phyloP scores from a whole-genome alignment of 2,888 invertebrate species.

The Drosophila algonquin region DNA sequence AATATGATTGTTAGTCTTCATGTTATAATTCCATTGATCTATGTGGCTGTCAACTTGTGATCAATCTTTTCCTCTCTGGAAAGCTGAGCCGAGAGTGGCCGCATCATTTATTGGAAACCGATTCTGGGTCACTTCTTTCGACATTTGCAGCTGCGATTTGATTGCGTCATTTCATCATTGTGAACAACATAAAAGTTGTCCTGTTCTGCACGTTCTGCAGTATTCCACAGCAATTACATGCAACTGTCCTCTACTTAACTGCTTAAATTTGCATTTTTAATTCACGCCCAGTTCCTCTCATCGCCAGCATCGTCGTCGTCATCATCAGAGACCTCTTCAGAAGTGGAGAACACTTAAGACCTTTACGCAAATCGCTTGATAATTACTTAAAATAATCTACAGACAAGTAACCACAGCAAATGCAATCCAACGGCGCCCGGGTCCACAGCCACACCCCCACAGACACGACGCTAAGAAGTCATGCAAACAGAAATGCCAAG shows the following conservation, averaged over 20 bases:
- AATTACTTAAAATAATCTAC: constrained; percentile 78
- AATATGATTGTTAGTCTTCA: too few relatives aligned
- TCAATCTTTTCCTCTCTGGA: too few relatives aligned
- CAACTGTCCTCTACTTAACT: constrained; percentile 57
- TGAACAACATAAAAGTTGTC: constrained; percentile 31
- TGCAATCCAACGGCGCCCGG: constrained; percentile 20
- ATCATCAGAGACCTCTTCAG: constrained; percentile 43
- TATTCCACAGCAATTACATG: constrained; percentile 44
- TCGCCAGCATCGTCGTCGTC: constrained; percentile 8
- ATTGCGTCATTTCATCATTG: constrained; percentile 34
- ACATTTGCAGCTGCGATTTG: constrained; percentile 29
- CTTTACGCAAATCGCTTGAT: constrained; percentile 75
- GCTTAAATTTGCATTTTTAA: constrained; percentile 64
- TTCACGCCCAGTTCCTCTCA: constrained; percentile 49
- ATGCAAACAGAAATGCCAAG: constrained; percentile 47
- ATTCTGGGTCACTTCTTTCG: not conserved
- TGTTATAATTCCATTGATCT: too few relatives aligned
- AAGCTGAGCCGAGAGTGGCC: too few relatives aligned
- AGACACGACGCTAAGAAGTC: constrained; percentile 35
- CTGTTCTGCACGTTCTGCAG: constrained; percentile 10
- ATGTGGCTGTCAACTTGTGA: too few relatives aligned
- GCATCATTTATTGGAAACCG: not conserved
- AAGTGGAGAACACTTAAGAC: constrained; percentile 64
- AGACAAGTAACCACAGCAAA: constrained; percentile 52
- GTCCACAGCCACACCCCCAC: constrained; percentile 26